phyloP scores from a whole-genome alignment of 2,113 vertebrate genomes.

The Felis chaus region DNA sequence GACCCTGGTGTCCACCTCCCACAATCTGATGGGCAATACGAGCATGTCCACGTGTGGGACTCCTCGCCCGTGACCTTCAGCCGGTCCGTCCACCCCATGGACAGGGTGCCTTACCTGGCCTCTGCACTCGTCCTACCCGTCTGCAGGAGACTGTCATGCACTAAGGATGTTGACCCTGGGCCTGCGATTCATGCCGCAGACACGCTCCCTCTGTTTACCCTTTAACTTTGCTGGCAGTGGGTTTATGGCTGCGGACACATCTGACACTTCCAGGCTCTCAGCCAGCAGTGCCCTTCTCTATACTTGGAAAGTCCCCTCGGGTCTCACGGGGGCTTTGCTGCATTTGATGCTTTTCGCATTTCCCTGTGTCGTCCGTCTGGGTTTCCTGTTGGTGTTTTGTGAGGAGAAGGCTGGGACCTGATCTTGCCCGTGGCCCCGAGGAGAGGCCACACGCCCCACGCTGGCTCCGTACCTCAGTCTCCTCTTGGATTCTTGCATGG shows the following conservation, averaged over 20 bases:
- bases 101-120: accelerated
- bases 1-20: accelerated
- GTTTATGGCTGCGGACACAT: accelerated
- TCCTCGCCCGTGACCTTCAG: accelerated
- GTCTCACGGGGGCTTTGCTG: no score
- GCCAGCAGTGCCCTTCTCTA: no score
- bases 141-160: accelerated
- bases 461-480: accelerated
- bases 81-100: accelerated
- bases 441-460: accelerated
- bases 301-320: background rate
- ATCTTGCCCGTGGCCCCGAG: accelerated
- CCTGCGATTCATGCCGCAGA: accelerated
- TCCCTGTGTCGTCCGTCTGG: accelerated
- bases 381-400: accelerated
- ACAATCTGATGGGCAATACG: accelerated
- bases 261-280: background rate
- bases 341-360: accelerated
- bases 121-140: accelerated
- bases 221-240: accelerated
- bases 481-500: background rate
- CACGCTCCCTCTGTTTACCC: accelerated
- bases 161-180: background rate
- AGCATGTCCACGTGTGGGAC: accelerated
- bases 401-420: background rate